phyloP scores from a whole-genome alignment of 1,140 invertebrate genomes.

The Bombus haemorrhoidalis region DNA sequence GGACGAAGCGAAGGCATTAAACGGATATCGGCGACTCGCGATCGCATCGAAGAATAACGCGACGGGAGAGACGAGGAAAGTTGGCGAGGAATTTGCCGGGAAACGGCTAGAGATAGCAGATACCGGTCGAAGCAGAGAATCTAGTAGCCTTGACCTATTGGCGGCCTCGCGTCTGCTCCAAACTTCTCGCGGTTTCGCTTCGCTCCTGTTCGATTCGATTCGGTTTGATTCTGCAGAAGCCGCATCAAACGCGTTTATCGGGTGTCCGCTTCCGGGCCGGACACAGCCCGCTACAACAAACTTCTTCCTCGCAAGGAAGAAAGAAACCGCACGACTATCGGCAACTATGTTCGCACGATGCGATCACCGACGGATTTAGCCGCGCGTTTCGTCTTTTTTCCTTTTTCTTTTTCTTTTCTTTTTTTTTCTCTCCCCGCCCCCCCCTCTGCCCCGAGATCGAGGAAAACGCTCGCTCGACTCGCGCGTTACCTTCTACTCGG shows the following conservation, averaged over 20 bases:
- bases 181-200: conserved; percentile 63
- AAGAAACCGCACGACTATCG: neutral
- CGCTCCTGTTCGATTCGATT: neutral
- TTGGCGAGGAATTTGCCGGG: conserved; percentile 51
- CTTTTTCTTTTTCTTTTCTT: too few species aligned
- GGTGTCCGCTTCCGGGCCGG: neutral
- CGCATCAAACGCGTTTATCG: conserved; percentile 40
- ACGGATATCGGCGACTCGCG: too few species aligned
- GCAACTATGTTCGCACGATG: neutral
- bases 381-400: neutral
- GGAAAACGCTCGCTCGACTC: neutral
- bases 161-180: conserved; percentile 56
- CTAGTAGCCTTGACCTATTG: conserved; percentile 67
- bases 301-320: neutral
- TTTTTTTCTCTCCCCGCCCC: too few species aligned
- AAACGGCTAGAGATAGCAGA: conserved; percentile 24
- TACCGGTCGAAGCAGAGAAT: conserved; percentile 24
- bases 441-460: too few species aligned
- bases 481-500: neutral
- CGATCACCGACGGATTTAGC: conserved; percentile 16
- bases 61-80: neutral
- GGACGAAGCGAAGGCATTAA: neutral
- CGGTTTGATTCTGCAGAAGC: conserved; percentile 44
- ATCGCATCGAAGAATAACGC: neutral
- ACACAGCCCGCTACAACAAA: neutral